Conservation (phyloP, 1,140 invertebrate species). For the Pemphigus obesinymphae region DNA sequence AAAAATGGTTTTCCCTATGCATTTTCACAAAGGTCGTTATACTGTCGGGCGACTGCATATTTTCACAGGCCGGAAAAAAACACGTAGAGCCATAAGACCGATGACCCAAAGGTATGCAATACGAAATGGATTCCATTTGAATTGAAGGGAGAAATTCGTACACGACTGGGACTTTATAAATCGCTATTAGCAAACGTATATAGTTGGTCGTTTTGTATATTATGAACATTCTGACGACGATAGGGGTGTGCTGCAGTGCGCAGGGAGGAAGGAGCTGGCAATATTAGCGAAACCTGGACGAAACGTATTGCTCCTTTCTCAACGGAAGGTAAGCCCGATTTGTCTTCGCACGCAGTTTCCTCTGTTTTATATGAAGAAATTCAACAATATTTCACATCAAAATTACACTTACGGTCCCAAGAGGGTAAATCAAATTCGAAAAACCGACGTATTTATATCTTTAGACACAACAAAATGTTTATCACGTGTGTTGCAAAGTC, state of each 20-base stretch:
- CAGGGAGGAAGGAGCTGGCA: neutral
- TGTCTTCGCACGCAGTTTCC: slow-evolving; percentile 14
- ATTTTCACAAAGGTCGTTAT: neutral
- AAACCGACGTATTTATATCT: neutral
- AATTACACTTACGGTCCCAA: neutral
- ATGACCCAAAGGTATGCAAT: neutral
- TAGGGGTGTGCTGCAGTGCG: neutral
- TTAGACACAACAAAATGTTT: neutral
- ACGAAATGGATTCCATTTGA: neutral
- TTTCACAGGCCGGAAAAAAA: neutral
- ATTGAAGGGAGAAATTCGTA: slow-evolving; percentile 5
- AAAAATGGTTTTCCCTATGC: neutral
- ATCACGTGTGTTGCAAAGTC: neutral
- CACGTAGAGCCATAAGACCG: slow-evolving; percentile 12
- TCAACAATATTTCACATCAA: slow-evolving; percentile 32
- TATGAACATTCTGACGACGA: neutral
- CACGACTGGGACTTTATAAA: slow-evolving; percentile 20
- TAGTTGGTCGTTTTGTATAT: slow-evolving; percentile 26
- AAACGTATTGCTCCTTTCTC: slow-evolving; percentile 30
- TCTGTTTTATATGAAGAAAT: slow-evolving; percentile 28
- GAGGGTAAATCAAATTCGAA: slow-evolving; percentile 13
- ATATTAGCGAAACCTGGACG: slow-evolving; percentile 11
- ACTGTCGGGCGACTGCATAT: neutral
- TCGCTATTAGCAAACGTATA: neutral
- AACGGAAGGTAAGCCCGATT: neutral